Conservation (phyloP, 2,113 vertebrate species). For the Rafetus swinhoei region DNA sequence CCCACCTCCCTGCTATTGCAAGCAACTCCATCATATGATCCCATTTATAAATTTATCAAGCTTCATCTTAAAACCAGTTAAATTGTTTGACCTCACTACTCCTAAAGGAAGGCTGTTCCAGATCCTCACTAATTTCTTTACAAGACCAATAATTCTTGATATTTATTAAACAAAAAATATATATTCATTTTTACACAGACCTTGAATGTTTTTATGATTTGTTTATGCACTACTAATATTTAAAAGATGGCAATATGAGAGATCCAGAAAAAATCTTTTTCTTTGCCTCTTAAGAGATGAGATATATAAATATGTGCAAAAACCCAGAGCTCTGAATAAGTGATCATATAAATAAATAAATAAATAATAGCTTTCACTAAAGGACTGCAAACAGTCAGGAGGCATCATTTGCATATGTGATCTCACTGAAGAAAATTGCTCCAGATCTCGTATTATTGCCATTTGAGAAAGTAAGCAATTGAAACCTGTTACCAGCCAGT, state of each 20-base stretch:
- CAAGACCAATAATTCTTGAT: not conserved
- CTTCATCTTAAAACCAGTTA: not conserved
- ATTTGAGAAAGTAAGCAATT: constrained; percentile 45
- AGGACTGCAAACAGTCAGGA: constrained; percentile 25
- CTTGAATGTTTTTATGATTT: not conserved
- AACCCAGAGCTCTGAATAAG: not conserved
- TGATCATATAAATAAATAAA: not conserved
- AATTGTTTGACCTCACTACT: not conserved
- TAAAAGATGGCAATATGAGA: not conserved
- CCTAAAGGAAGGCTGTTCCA: not conserved
- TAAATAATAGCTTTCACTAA: not conserved
- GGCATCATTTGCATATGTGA: not conserved
- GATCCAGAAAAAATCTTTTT: not conserved
- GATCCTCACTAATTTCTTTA: not conserved
- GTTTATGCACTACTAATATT: not conserved
- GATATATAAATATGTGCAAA: not conserved
- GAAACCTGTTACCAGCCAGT: constrained; percentile 33
- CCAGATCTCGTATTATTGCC: constrained; percentile 12
- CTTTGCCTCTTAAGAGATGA: not conserved
- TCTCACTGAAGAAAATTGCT: constrained; percentile 33
- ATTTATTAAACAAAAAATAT: not conserved
- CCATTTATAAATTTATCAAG: not conserved
- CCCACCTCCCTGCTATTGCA: not conserved
- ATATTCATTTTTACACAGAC: not conserved
- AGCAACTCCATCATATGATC: not conserved